Evolutionary conservation across 2,113 vertebrate species (phyloP).

Genomic region (Nycticebus coucang): DNA sequence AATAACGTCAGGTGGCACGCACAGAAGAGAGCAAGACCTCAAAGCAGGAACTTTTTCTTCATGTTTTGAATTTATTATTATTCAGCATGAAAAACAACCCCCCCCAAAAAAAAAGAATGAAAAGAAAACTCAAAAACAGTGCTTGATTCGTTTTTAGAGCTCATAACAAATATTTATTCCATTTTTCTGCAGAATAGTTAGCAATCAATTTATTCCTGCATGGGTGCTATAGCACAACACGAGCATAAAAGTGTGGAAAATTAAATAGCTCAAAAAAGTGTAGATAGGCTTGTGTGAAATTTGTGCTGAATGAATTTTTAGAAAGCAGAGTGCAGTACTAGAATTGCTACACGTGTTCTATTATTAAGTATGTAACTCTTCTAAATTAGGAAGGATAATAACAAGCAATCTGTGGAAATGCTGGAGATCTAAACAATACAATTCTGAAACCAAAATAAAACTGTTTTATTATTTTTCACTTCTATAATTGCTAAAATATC

Average conservation of each 20-base stretch:
- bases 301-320: slow-evolving; percentile 73
- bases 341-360: slow-evolving; percentile 60
- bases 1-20: neutral
- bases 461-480: slow-evolving; percentile 1
- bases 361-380: slow-evolving; percentile 74
- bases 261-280: slow-evolving; percentile 64
- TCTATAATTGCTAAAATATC: slow-evolving; percentile 50
- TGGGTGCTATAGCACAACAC: slow-evolving; percentile 16
- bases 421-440: slow-evolving; percentile 59
- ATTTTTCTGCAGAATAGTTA: slow-evolving; percentile 7
- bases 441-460: slow-evolving; percentile 55
- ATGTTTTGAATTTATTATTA: neutral
- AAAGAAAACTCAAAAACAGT: neutral
- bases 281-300: slow-evolving; percentile 71
- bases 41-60: neutral
- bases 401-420: slow-evolving; percentile 55
- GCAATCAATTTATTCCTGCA: slow-evolving; percentile 50
- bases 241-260: slow-evolving; percentile 64
- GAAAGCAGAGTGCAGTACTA: slow-evolving; percentile 60
- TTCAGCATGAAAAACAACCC: neutral
- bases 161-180: neutral
- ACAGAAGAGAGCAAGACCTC: neutral
- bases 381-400: slow-evolving; percentile 72
- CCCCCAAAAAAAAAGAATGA: too few species aligned
- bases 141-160: neutral